Base-by-base conservation (phyloP, 2,888 invertebrate species). In the Aphidoletes aphidimyza region DNA sequence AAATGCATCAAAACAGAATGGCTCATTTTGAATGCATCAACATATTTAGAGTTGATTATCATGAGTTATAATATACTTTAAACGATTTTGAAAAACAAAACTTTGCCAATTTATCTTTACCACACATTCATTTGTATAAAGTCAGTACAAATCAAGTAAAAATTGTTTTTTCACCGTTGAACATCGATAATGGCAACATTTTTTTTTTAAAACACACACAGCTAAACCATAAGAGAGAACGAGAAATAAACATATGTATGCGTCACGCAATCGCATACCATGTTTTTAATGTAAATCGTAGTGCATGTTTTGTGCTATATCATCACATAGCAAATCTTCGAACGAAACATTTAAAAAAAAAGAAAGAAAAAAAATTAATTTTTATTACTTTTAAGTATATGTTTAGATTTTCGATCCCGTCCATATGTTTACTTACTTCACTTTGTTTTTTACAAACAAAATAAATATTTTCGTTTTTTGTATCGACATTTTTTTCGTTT, bases 401-500 rank as follows among this genome's bases (percentile, higher is more conserved):
- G 5, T 30, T 34, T 30, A 69, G 34, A 69, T 30, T 69, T 69
- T 30, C 34, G 14, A 30, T 14, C 30, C 69, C 69, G 69, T 69
- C 69, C 69, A 69, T 69, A 30, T 69, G 34, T 69, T 30, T 69
- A 69, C 69, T 69, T 69, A 69, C 26, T 54, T 54, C 54, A 54
- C n/a, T n/a, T n/a, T n/a, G n/a, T n/a, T 22, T 54, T 69, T 69
- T 26, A 69, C 34, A n/a, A n/a, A n/a, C 34, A 69, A 19, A 34
- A 84, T 84, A n/a, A n/a, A n/a, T n/a, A n/a, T n/a, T n/a, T n/a
- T n/a, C n/a, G n/a, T n/a, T 59, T 83, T 83, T 54, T 49, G 17
- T 78, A 34, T 34, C 78, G 17, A 22, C 59, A n/a, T 54, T 54
- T 54, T 54, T 83, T 85, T 39, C 84, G 36, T 37, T 84, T 84